These are phyloP conservation scores for Apostichopus japonicus DNA, from an alignment of 35 echinoderm and acorn worm species.

Conservation along the genomic window DNA sequence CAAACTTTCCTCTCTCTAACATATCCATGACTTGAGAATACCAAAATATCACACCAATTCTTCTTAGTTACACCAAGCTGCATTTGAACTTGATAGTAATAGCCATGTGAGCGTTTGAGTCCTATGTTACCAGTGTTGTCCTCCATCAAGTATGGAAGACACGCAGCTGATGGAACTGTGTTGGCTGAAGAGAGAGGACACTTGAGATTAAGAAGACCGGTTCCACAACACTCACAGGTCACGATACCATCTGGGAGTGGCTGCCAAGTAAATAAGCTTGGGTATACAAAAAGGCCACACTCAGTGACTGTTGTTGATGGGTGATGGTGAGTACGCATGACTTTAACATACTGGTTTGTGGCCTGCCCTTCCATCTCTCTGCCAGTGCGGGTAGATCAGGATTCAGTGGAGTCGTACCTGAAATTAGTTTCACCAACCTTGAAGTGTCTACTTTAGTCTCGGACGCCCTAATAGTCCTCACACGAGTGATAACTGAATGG, in stretches of 20 bases:
- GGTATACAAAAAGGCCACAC: background rate
- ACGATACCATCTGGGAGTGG: slow-evolving; percentile 67
- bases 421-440: slow-evolving; percentile 26
- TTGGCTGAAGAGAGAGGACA: slow-evolving; percentile 28
- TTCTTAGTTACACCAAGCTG: slow-evolving; percentile 53
- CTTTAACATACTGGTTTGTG: slow-evolving; percentile 16
- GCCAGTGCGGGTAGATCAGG: slow-evolving; percentile 24
- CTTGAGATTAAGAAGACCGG: slow-evolving; percentile 59
- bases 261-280: slow-evolving; percentile 6
- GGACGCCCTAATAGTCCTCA: too few species aligned
- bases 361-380: slow-evolving; percentile 68
- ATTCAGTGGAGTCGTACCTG: background rate
- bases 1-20: background rate
- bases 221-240: slow-evolving; percentile 66
- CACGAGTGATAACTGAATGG: too few species aligned
- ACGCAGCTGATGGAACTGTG: slow-evolving; percentile 42
- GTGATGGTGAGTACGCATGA: background rate
- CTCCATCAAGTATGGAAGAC: background rate
- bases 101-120: background rate
- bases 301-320: background rate
- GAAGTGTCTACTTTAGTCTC: too few species aligned
- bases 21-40: slow-evolving; percentile 59
- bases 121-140: too few species aligned
- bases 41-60: slow-evolving; percentile 75
- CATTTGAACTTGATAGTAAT: slow-evolving; percentile 50